Evolutionary conservation across 2,797 vertebrate species (phyloP).

Genomic region (Perdix hodgsoniae): DNA sequence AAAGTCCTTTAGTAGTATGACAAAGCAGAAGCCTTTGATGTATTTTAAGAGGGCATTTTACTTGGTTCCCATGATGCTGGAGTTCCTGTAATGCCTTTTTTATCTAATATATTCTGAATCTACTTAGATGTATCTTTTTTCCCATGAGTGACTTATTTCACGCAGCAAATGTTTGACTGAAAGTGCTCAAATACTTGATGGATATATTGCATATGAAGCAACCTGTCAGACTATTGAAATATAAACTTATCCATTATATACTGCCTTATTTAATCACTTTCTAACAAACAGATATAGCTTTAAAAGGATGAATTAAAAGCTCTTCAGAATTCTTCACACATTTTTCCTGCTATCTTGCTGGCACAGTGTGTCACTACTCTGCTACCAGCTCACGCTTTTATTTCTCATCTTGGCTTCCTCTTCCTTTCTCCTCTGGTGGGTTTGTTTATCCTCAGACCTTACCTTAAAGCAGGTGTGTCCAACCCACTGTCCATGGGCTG

Average conservation of each 20-base stretch:
- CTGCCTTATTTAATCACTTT: neutral
- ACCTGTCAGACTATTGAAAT: neutral
- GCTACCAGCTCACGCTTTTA: neutral
- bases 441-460: slow-evolving; percentile 10
- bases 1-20: neutral
- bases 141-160: neutral
- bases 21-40: neutral
- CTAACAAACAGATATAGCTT: neutral
- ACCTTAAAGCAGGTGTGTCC: neutral
- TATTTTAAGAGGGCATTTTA: neutral
- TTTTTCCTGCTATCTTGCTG: slow-evolving; percentile 3
- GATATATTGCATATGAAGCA: neutral
- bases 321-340: neutral
- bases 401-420: neutral
- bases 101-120: neutral
- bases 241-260: neutral
- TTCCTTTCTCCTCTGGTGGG: neutral
- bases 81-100: neutral
- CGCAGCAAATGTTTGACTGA: neutral
- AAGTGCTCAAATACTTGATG: neutral
- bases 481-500: neutral
- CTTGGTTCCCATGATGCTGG: neutral
- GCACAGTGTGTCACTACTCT: neutral
- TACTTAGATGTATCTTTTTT: neutral
- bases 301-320: neutral